phyloP scores from a whole-genome alignment of 2,113 vertebrate species.

The Hipposideros armiger region DNA sequence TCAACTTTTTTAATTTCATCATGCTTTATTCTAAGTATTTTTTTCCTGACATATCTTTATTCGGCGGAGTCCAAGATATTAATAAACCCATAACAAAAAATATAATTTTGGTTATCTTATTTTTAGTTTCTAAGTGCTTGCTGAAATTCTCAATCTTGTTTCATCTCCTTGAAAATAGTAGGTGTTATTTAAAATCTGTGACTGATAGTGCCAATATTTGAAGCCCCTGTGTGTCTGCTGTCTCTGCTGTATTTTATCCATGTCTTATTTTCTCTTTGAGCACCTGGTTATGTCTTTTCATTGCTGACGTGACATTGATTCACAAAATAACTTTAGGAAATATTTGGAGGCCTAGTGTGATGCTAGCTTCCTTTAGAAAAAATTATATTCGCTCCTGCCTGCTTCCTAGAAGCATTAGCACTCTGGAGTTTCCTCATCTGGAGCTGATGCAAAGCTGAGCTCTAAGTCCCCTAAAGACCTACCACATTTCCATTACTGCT shows the following conservation, averaged over 20 bases:
- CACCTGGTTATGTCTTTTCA: constrained; percentile 1
- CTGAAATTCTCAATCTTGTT: background rate
- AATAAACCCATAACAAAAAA: background rate
- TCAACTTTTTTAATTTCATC: background rate
- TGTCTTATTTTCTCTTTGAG: background rate
- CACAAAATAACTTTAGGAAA: constrained; percentile 34
- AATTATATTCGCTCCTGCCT: background rate
- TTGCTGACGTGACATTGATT: background rate
- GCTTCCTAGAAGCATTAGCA: background rate
- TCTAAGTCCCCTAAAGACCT: background rate
- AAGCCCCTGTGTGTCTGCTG: background rate
- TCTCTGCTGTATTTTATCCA: constrained; percentile 31
- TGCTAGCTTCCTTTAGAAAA: background rate
- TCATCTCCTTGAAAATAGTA: constrained; percentile 50
- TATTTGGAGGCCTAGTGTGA: background rate
- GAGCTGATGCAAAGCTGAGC: background rate
- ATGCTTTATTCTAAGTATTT: background rate
- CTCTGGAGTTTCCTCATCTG: background rate
- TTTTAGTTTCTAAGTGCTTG: constrained; percentile 22
- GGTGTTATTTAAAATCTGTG: background rate
- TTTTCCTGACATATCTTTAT: background rate
- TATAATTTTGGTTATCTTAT: constrained; percentile 18
- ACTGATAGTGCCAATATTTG: background rate
- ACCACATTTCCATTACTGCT: background rate
- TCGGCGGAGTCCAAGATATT: background rate